Evolutionary conservation across 2,888 invertebrate genomes (phyloP).

Genomic region (Spialia ferax): DNA sequence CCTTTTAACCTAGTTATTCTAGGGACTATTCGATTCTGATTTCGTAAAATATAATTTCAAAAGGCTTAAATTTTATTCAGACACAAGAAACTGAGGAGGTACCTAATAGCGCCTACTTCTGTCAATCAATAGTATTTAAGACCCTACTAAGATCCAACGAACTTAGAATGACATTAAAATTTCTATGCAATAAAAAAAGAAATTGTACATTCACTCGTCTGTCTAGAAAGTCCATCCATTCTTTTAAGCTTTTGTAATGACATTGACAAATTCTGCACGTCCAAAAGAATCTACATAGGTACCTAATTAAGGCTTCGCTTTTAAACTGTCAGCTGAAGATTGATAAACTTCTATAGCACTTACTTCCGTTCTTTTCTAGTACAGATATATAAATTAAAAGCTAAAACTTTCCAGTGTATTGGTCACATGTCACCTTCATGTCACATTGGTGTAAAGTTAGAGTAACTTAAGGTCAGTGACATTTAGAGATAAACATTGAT

Average conservation of each 20-base stretch:
- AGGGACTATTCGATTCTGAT: no score
- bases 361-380: conserved; percentile 8
- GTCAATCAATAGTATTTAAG: background rate
- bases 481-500: background rate
- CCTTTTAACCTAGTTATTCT: no score
- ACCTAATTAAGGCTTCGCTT: background rate
- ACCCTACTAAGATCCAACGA: no score
- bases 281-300: background rate
- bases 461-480: background rate
- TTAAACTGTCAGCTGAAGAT: conserved; percentile 30
- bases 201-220: background rate
- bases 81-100: no score
- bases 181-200: background rate
- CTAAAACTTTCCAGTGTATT: conserved; percentile 15
- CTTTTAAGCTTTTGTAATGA: conserved; percentile 13
- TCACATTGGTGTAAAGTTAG: no score
- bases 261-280: conserved; percentile 29
- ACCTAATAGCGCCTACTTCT: no score
- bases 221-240: conserved; percentile 29
- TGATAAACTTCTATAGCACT: conserved; percentile 19
- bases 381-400: background rate
- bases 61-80: no score
- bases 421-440: no score
- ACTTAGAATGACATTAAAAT: background rate
- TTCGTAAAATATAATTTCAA: no score